Conservation (phyloP, 2,797 vertebrate genomes). For the Molossus alvarezi region DNA sequence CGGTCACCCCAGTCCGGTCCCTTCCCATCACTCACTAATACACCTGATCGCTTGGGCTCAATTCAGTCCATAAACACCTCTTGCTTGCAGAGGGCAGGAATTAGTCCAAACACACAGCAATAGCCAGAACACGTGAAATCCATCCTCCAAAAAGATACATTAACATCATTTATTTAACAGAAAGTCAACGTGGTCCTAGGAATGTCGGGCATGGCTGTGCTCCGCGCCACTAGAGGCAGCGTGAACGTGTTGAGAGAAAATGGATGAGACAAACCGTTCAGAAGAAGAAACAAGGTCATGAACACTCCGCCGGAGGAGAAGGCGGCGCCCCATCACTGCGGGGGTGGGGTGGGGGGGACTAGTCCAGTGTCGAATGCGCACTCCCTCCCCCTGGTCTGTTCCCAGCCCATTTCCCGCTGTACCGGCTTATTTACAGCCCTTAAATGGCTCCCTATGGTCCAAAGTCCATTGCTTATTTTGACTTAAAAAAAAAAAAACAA, state of each 20-base stretch:
- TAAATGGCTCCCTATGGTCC: not conserved
- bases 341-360: not conserved
- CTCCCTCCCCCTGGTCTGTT: not conserved
- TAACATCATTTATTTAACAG: not conserved
- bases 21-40: not conserved
- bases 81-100: not conserved
- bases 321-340: not conserved
- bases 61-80: not conserved
- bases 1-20: not conserved
- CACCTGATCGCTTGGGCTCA: not conserved
- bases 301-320: not conserved
- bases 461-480: slow-evolving; percentile 30
- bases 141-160: not conserved
- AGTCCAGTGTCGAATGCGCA: not conserved
- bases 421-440: not conserved
- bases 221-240: not conserved
- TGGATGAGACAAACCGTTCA: not conserved
- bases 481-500: not conserved
- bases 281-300: not conserved
- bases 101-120: not conserved
- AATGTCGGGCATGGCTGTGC: not conserved
- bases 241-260: not conserved
- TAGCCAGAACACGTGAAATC: not conserved
- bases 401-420: not conserved
- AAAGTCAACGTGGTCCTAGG: not conserved